Percentiles rank a stretch among this genome's conserved stretches.
These are phyloP conservation scores for Drosophila rufa DNA, from an alignment of 1,140 invertebrate species.

Conservation along the genomic window DNA sequence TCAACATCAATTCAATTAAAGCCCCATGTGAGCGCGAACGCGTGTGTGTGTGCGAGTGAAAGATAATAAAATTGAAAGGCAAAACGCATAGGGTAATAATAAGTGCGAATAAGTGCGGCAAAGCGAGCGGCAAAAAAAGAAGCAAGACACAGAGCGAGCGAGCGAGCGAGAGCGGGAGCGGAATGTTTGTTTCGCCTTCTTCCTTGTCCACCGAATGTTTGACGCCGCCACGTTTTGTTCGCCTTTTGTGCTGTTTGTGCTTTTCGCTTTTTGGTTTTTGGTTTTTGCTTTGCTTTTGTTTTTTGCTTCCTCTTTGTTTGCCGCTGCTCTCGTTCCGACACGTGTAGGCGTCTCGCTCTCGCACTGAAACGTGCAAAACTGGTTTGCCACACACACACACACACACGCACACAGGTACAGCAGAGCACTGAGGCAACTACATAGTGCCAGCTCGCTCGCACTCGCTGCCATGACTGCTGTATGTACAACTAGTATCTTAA, in stretches of 20 bases:
- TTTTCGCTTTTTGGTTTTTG: constrained; percentile 35
- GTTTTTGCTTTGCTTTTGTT: constrained; percentile 37
- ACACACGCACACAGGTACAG: constrained; percentile 44
- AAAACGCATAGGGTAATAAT: constrained; percentile 47
- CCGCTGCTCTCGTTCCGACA: constrained; percentile 41
- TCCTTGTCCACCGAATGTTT: constrained; percentile 44
- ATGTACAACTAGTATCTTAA: constrained; percentile 83
- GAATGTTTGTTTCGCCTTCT: constrained; percentile 25
- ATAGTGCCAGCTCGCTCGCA: constrained; percentile 43
- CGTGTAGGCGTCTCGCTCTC: constrained; percentile 61
- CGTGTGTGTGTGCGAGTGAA: constrained; percentile 24
- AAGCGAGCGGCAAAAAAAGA: constrained; percentile 35
- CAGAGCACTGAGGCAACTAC: constrained; percentile 48
- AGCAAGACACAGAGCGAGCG: not conserved
- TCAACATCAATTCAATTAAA: constrained; percentile 72
- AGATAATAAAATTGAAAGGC: constrained; percentile 52
- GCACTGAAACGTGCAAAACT: constrained; percentile 77
- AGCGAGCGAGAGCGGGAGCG: not conserved
- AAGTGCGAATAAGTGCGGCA: constrained; percentile 49
- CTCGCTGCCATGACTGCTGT: constrained; percentile 1
- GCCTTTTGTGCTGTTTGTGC: constrained; percentile 45
- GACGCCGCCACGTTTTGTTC: constrained; percentile 46
- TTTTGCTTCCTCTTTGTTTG: constrained; percentile 74
- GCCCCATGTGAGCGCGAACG: not conserved
- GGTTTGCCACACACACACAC: constrained; percentile 54